These are phyloP conservation scores for Elaeidobius kamerunicus DNA, from an alignment of 2,888 invertebrate species.

Conservation along the genomic window DNA sequence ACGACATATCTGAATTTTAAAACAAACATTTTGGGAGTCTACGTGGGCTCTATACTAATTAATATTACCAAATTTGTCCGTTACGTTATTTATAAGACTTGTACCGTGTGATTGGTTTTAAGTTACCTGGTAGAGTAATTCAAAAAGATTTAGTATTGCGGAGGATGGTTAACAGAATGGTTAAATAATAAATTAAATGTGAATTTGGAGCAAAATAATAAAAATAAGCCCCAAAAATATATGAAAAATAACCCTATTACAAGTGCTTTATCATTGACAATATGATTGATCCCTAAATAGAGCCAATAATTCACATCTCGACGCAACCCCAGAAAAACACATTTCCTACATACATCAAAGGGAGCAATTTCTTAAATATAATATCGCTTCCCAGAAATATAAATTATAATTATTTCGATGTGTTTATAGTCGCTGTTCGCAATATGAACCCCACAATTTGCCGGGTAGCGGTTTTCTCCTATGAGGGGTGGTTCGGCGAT, in stretches of 20 bases:
- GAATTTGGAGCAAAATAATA: no score
- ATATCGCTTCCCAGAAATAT: conserved; percentile 31
- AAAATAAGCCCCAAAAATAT: no score
- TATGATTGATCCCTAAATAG: conserved; percentile 20
- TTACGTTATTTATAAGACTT: conserved; percentile 15
- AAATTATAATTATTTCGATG: conserved; percentile 31
- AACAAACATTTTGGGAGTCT: conserved; percentile 21
- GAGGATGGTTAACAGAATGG: no score
- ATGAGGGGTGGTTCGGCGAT: conserved; percentile 16
- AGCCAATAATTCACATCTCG: conserved; percentile 12
- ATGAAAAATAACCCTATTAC: not conserved
- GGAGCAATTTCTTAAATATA: conserved; percentile 30
- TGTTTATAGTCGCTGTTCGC: conserved; percentile 30
- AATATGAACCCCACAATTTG: conserved; percentile 31
- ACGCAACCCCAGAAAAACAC: conserved; percentile 16
- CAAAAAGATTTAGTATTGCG: not conserved
- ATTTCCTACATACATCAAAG: conserved; percentile 21
- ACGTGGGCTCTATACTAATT: conserved; percentile 28
- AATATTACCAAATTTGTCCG: conserved; percentile 26
- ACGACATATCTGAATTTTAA: conserved; percentile 28
- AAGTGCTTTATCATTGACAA: conserved; percentile 5
- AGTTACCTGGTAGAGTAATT: not conserved
- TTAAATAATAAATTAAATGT: no score
- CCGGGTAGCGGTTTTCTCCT: conserved; percentile 24
- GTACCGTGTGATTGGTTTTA: conserved; percentile 3